Evolutionary conservation across 2,888 invertebrate species (phyloP), one percentile per base, ranked within the genome.

Genomic region (Ormia ochracea): DNA sequence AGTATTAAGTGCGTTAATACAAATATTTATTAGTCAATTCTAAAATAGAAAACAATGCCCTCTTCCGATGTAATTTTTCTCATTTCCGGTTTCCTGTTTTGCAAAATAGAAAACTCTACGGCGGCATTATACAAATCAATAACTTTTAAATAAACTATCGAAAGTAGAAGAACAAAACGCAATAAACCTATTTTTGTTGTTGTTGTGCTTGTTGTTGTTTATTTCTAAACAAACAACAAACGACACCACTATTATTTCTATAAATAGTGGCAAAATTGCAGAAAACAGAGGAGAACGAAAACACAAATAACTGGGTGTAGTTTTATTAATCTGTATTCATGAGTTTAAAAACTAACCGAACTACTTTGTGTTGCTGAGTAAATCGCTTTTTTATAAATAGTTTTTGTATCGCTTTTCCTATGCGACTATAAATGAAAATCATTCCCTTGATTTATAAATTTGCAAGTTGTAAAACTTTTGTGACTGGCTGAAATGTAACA

Each of bases 1-100:
- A 26, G 4, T 3, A 28, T 14, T 59, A 31, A 65, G 65, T 74
- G 74, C 74, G 74, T 74, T 74, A 65, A 74, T 38, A 65, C 17
- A 74, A 66, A 66, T 43, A 48, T 74, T 58, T 74, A 48, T 38
- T 14, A 56, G 56, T 45, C 31, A 28, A 54, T 26, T 52, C 7
- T 21, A 3, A 70, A 63, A 61, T 61, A 63, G 63, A 65, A 61
- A 61, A 52, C 59, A 73, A 56, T 17, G 31, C 41, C 43, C 54
- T 73, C 48, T 73, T 73, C 23, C 74, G 31, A 58, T 74, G 56
- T 38, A 66, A 85, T 84, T 85, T 87, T 85, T 80, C 86, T 83
- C 84, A 87, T 86, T 87, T 86, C 86, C 86, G 82, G 86, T 85
- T 87, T 83, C 84, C 83, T 84, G 70, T 77, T 74, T 14, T 6